Conservation (phyloP, 2,888 invertebrate genomes). For the Macrosoma leucophasiata region DNA sequence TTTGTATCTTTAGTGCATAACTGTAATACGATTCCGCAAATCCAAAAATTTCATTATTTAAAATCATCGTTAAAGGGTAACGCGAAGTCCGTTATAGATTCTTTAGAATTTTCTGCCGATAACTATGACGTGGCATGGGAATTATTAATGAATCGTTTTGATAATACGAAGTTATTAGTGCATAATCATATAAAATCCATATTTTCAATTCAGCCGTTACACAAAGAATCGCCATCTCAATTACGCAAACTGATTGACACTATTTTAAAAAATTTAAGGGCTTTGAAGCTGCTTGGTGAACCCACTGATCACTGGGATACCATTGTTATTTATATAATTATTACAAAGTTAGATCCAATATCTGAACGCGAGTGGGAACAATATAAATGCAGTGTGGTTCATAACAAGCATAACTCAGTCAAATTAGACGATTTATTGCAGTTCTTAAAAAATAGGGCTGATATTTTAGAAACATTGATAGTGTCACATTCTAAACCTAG, state of each 20-base stretch:
- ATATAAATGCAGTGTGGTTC: constrained; percentile 8
- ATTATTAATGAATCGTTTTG: constrained; percentile 7
- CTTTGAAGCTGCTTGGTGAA: constrained; percentile 19
- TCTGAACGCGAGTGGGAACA: constrained; percentile 28
- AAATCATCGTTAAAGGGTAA: constrained; percentile 8
- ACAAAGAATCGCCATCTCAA: constrained; percentile 14
- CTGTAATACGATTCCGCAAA: neutral
- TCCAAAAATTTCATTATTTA: constrained; percentile 9
- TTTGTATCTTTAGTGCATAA: constrained; percentile 7
- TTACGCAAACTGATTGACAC: constrained; percentile 22
- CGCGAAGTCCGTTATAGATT: constrained; percentile 5
- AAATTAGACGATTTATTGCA: constrained; percentile 16
- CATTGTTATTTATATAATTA: constrained; percentile 24
- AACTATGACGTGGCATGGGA: constrained; percentile 11
- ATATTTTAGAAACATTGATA: constrained; percentile 19
- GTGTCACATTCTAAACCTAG: constrained; percentile 3
- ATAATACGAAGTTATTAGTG: constrained; percentile 10
- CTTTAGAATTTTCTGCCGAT: constrained; percentile 6
- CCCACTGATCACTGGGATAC: constrained; percentile 27
- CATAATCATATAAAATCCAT: constrained; percentile 16
- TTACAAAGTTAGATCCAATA: constrained; percentile 25
- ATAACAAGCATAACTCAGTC: neutral
- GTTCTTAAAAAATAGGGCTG: constrained; percentile 21
- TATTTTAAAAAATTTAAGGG: constrained; percentile 18
- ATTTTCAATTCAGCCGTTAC: constrained; percentile 14